Percentiles rank a stretch among this genome's conserved stretches.
phyloP scores from a whole-genome alignment of 2,113 vertebrate species.

The Onychostoma macrolepis region DNA sequence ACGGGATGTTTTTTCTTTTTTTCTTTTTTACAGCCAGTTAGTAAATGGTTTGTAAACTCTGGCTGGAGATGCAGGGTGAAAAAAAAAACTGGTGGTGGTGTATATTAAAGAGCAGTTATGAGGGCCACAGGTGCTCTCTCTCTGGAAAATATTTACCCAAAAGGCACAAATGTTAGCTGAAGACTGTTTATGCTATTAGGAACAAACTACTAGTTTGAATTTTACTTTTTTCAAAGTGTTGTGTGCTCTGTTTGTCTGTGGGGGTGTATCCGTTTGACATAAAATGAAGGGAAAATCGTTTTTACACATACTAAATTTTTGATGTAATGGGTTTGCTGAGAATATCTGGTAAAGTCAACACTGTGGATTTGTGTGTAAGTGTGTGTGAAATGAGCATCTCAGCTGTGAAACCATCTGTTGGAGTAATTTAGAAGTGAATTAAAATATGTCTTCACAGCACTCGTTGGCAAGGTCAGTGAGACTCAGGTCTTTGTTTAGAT shows the following conservation, averaged over 20 bases:
- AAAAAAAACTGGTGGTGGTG: not conserved
- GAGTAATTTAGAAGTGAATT: slow-evolving; percentile 13
- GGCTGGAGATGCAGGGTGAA: slow-evolving; percentile 13
- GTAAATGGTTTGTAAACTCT: slow-evolving; percentile 41
- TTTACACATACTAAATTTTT: not conserved
- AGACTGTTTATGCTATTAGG: not conserved
- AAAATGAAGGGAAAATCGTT: not conserved
- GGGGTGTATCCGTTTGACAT: not conserved
- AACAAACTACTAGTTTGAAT: not conserved
- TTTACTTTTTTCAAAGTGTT: not conserved
- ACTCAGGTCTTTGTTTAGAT: not conserved
- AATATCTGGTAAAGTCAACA: not conserved
- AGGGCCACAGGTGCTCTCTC: slow-evolving; percentile 32
- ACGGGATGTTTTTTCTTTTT: slow-evolving; percentile 7
- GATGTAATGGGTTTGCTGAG: not conserved
- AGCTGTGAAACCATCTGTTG: slow-evolving; percentile 15
- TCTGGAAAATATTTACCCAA: slow-evolving; percentile 34
- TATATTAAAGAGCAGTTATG: not conserved
- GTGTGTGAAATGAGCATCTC: not conserved
- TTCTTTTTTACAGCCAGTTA: slow-evolving; percentile 30
- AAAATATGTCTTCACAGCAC: slow-evolving; percentile 2
- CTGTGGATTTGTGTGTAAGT: slow-evolving; percentile 6
- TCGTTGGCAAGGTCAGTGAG: not conserved
- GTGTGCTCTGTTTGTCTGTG: not conserved
- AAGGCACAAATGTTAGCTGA: not conserved